Conservation (phyloP, 2,113 vertebrate genomes). For the Hippocampus comes region DNA sequence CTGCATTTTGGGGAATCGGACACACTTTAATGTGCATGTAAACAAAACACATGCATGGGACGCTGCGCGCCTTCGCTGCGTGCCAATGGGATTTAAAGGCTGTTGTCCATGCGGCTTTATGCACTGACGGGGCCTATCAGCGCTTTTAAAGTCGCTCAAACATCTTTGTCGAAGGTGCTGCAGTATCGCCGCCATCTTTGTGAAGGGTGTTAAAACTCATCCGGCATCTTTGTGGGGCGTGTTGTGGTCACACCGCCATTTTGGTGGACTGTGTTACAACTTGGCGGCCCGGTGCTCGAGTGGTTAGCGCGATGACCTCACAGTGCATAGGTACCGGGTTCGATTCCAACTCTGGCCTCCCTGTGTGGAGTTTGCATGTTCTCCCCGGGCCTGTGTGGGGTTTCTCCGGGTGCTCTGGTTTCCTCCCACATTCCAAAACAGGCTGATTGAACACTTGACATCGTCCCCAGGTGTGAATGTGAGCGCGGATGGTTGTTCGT, state of each 20-base stretch:
- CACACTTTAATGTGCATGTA: conserved; percentile 61
- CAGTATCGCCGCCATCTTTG: not conserved
- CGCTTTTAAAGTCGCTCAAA: not conserved
- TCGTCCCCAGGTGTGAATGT: no score
- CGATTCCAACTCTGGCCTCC: no score
- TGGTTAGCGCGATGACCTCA: no score
- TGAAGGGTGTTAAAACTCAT: not conserved
- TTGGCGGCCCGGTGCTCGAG: no score
- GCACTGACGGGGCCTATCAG: conserved; percentile 39
- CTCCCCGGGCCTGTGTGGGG: no score
- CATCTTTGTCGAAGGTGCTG: not conserved
- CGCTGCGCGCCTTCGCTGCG: conserved; percentile 44
- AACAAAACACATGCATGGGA: conserved; percentile 60
- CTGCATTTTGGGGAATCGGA: conserved; percentile 47
- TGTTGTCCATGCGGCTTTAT: conserved; percentile 55
- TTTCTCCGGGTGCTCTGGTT: no score
- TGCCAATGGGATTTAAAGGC: conserved; percentile 49
- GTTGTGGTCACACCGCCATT: no score
- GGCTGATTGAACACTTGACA: no score
- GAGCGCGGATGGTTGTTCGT: no score
- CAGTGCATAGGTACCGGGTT: no score
- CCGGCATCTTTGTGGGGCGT: not conserved
- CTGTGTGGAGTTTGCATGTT: no score
- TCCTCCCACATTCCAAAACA: no score
- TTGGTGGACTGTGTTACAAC: not conserved